Evolutionary conservation across 2,113 vertebrate species (phyloP).

Genomic region (Apeltes quadracus): DNA sequence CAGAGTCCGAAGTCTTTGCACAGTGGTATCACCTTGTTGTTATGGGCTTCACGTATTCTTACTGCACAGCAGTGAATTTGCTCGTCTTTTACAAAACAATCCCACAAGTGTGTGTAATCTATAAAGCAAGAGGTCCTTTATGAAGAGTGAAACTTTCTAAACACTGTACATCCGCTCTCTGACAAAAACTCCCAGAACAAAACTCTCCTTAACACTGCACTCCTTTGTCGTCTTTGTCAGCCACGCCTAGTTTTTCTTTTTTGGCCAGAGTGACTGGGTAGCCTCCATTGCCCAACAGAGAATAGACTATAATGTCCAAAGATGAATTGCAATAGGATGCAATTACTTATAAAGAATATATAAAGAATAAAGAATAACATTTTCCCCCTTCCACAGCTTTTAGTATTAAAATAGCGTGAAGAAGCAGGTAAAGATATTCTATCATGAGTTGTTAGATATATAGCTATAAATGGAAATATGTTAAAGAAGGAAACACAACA

Average conservation of each 20-base stretch:
- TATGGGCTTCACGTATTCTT: conserved; percentile 29
- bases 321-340: conserved; percentile 30
- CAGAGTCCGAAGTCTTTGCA: conserved; percentile 67
- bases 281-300: conserved; percentile 36
- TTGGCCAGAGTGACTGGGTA: too few relatives aligned
- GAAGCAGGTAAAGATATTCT: not conserved
- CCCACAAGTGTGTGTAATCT: not conserved
- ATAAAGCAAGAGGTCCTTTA: not conserved
- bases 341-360: too few relatives aligned
- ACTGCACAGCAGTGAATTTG: conserved; percentile 21
- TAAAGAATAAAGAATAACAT: too few relatives aligned
- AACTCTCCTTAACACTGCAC: conserved; percentile 1
- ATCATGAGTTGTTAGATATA: conserved; percentile 11
- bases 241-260: conserved; percentile 70
- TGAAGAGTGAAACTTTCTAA: not conserved
- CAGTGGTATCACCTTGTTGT: conserved; percentile 55
- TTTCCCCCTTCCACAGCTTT: not conserved
- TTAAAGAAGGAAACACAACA: not conserved
- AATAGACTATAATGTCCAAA: conserved; percentile 43
- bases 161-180: not conserved
- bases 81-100: conserved; percentile 14
- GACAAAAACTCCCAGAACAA: conserved; percentile 30
- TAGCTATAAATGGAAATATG: conserved; percentile 19
- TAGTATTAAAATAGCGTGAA: not conserved
- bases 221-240: conserved; percentile 55